These are phyloP conservation scores for Dusona sp. DNA, from an alignment of 2,888 invertebrate species.

Conservation along the genomic window DNA sequence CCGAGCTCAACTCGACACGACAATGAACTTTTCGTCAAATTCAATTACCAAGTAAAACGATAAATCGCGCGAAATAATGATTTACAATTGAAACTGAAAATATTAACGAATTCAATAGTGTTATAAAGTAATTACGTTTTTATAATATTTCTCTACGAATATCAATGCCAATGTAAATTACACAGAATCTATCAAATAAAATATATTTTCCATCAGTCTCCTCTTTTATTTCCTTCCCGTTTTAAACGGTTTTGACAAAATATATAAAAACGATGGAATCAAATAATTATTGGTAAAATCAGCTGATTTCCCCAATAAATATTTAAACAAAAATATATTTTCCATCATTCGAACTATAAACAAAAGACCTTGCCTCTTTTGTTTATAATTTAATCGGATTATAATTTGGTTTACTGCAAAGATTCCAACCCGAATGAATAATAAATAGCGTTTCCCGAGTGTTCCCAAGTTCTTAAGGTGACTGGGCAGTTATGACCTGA, in stretches of 20 bases:
- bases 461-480: neutral
- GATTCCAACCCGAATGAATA: neutral
- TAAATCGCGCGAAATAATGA: neutral
- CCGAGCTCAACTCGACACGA: slow-evolving; percentile 16
- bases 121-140: neutral
- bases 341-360: neutral
- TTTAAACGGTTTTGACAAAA: no score
- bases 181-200: neutral
- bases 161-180: neutral
- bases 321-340: neutral
- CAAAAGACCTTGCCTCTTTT: neutral
- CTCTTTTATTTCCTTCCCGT: no score
- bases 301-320: no score
- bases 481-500: neutral
- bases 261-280: no score
- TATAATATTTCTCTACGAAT: neutral
- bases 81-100: neutral
- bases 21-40: slow-evolving; percentile 41
- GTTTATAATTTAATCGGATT: neutral
- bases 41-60: slow-evolving; percentile 50
- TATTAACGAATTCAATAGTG: neutral
- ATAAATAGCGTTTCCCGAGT: neutral
- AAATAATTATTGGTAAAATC: no score
- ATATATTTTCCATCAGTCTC: no score
- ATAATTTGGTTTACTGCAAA: neutral